Evolutionary conservation across 2,888 invertebrate genomes (phyloP).

Genomic region (Mycalesis mineus): DNA sequence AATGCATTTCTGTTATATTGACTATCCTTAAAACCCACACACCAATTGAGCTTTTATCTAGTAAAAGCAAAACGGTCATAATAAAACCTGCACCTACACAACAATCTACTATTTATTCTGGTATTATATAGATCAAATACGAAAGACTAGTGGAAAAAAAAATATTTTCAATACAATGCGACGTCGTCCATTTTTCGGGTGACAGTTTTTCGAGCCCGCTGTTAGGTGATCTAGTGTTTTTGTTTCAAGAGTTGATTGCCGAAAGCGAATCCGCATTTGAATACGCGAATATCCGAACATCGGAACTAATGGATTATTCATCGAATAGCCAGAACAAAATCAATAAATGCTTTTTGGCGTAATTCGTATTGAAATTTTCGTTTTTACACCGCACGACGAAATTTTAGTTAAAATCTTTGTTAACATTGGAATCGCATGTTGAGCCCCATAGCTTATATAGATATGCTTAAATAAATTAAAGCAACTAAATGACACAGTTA

Average conservation of each 20-base stretch:
- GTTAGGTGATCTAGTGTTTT: constrained; percentile 17
- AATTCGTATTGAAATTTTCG: constrained; percentile 24
- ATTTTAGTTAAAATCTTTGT: not conserved
- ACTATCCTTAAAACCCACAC: too few species aligned
- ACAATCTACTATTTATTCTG: too few species aligned
- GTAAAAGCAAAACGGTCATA: too few species aligned
- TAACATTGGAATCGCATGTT: too few species aligned
- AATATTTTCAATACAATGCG: not conserved
- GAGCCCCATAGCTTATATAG: too few species aligned
- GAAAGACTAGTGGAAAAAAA: too few species aligned
- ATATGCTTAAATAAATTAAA: too few species aligned
- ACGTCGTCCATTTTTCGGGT: not conserved
- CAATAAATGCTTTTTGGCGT: constrained; percentile 36
- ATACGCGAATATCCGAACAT: constrained; percentile 14
- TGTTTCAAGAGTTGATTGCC: constrained; percentile 17
- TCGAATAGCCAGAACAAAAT: constrained; percentile 32
- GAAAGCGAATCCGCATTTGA: constrained; percentile 28
- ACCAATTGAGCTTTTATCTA: too few species aligned
- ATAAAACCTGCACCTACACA: too few species aligned
- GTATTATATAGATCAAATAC: too few species aligned
- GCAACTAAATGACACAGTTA: too few species aligned
- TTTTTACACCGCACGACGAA: not conserved
- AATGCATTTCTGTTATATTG: too few species aligned
- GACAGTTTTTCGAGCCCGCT: constrained; percentile 3
- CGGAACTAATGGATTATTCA: constrained; percentile 36